A percentile compares a stretch with the other conserved stretches of the same genome.
phyloP scores from a whole-genome alignment of 2,888 invertebrate genomes.

The Dasysyrphus tricinctus region DNA sequence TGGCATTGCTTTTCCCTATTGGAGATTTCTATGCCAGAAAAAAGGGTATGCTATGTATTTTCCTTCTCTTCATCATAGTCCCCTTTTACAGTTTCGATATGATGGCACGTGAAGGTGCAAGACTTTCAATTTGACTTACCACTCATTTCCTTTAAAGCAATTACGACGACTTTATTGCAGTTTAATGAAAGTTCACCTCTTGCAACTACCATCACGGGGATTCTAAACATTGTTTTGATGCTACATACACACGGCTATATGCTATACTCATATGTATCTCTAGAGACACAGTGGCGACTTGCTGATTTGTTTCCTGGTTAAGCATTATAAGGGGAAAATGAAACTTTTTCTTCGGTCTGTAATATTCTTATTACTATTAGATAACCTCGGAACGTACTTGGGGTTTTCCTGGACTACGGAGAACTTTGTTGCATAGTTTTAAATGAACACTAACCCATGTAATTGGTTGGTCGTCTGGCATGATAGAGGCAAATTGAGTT shows the following conservation, averaged over 20 bases:
- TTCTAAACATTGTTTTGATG: not conserved
- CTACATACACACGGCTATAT: not conserved
- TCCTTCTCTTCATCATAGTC: not conserved
- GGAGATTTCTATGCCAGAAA: conserved; percentile 43
- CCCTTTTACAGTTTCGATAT: not conserved
- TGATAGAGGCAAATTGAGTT: not conserved
- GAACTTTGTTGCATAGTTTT: conserved; percentile 30
- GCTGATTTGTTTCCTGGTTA: conserved; percentile 27
- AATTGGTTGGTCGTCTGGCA: conserved; percentile 30
- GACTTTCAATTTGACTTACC: conserved; percentile 26
- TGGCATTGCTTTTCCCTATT: conserved; percentile 2
- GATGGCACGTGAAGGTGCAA: not conserved
- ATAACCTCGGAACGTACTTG: conserved; percentile 7
- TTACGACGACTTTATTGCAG: conserved; percentile 63
- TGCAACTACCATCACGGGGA: not conserved
- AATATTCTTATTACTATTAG: not conserved
- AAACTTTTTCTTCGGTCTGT: conserved; percentile 7
- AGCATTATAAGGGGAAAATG: not conserved
- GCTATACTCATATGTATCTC: not conserved
- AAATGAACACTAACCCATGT: conserved; percentile 17
- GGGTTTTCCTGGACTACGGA: conserved; percentile 10
- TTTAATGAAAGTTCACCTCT: conserved; percentile 52
- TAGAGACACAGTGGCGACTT: conserved; percentile 51
- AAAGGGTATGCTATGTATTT: conserved; percentile 15
- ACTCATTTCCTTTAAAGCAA: conserved; percentile 56